Evolutionary conservation across 2,888 invertebrate genomes (phyloP), one percentile per base, ranked within the genome.

Genomic region (Girardia tigrina): DNA sequence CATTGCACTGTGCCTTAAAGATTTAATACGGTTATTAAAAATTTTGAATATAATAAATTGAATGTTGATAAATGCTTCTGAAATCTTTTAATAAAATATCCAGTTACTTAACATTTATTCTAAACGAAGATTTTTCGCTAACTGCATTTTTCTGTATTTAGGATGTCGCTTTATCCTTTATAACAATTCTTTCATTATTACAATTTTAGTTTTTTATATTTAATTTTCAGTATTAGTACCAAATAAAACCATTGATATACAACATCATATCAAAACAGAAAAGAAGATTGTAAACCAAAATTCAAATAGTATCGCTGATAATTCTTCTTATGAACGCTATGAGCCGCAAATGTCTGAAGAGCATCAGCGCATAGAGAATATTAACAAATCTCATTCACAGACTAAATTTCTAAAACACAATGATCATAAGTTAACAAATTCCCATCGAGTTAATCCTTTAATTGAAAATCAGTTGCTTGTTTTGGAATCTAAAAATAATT

Each of bases 391-490:
- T n/a, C 56, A 56, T 56, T 8, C 4, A 56, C 56, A 20, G n/a
- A n/a, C 56, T 20, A 23, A 56, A 16, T 56, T 56, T 56, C 56
- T 20, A 56, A n/a, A 56, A 12, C 23, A 6, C 2, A 56, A 16
- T 20, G 2, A 56, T 56, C n/a, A 12, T 2, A 56, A 56, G n/a
- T n/a, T n/a, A 12, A 8, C 56, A 6, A 56, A n/a, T 56, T n/a
- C 56, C n/a, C 8, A n/a, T 20, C 4, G 56, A 56, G 23, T 56
- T 56, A 56, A 56, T 16, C 56, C 56, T 20, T 16, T 56, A 23
- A n/a, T n/a, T 56, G 56, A 56, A 56, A 56, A 56, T 56, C 56
- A 56, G 56, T 56, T 56, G n/a, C n/a, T 56, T 6, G n/a, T 56
- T 56, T 16, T 56, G 56, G n/a, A 56, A 56, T 56, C 56, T n/a